A percentile compares a stretch with the other conserved stretches of the same genome.
Conservation (phyloP, 2,797 vertebrate genomes). For the Atherinosoma microstoma region DNA sequence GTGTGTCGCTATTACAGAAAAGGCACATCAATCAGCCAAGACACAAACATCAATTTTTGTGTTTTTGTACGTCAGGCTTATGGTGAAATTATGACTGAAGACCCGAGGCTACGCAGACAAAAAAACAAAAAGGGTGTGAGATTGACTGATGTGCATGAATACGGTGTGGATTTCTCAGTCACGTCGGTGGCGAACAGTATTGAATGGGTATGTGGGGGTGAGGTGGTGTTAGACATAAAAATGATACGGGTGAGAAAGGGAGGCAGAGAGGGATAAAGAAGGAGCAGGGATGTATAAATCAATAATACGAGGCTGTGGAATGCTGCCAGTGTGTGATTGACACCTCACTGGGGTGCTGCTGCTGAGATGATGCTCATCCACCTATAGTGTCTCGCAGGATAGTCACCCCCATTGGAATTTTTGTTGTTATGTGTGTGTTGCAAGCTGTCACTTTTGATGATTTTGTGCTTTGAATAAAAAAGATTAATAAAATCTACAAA, state of each 20-base stretch:
- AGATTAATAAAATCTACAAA: too few relatives aligned
- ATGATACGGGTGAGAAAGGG: constrained; percentile 27
- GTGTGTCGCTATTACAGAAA: constrained; percentile 31
- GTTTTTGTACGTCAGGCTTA: constrained; percentile 24
- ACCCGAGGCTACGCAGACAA: constrained; percentile 33
- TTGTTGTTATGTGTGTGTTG: too few relatives aligned
- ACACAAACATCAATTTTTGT: constrained; percentile 63
- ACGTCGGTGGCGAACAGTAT: constrained; percentile 1
- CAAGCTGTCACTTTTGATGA: too few relatives aligned
- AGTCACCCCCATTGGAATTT: too few relatives aligned
- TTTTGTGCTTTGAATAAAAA: too few relatives aligned
- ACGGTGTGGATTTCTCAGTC: constrained; percentile 22
- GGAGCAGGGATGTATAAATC: constrained; percentile 70
- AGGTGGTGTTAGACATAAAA: constrained; percentile 22
- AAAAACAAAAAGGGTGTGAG: constrained; percentile 15
- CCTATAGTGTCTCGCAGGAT: constrained; percentile 44
- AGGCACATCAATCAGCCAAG: constrained; percentile 56
- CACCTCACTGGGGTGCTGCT: constrained; percentile 69
- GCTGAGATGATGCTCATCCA: constrained; percentile 56
- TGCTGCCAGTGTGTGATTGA: constrained; percentile 65
- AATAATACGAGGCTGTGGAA: constrained; percentile 57
- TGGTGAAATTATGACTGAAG: constrained; percentile 54
- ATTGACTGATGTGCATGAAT: constrained; percentile 28
- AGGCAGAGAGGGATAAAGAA: constrained; percentile 45
- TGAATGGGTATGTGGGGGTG: neutral